Evolutionary conservation across 2,797 vertebrate genomes (phyloP), one percentile per base, ranked within the genome.

Genomic region (Muscicapa striata): DNA sequence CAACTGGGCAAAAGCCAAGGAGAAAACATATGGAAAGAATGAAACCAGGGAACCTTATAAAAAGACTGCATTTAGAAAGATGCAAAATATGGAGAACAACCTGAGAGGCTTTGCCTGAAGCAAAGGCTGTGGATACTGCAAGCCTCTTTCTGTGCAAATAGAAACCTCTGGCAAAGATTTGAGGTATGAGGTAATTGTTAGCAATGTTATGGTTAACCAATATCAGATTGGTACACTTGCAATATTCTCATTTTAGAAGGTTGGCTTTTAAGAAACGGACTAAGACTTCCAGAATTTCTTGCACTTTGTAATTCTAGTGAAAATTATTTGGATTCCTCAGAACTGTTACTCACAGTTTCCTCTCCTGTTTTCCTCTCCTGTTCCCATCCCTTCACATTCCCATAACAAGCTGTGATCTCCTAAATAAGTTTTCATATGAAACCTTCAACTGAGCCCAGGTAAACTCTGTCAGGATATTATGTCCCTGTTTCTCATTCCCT

Each of bases 11-110:
- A 84, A 94, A 88, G 52, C 45, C 30, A 76, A 95, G 79, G 14
- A 76, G 64, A 94, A 93, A 83, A 63, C 92, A 92, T 79, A 90
- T 32, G 89, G 94, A 95, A 96, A 83, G 46, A 96, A 94, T 93
- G 46, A 88, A 94, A 91, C 36, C 73, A 51, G 64, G 36, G 64
- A 90, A 68, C 73, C 74, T 90, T 81, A 64, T 95, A 70, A 49
- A 76, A 83, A 69, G 49, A 22, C 49, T 78, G n/a, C 15, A 51
- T 92, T 95, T 83, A 69, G 75, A 79, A 95, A 88, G 79, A 87
- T 63, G 48, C 92, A 95, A 83, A 83, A 69, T 46, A 75, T 36
- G 5, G 67, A 57, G 57, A 95, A 62, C 29, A 81, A 87, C 46
- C 46, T 40, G 77, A 67, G 49, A 70, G 22, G 43, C 75, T 95